phyloP scores from a whole-genome alignment of 2,888 invertebrate genomes.

The Ctena decussata region DNA sequence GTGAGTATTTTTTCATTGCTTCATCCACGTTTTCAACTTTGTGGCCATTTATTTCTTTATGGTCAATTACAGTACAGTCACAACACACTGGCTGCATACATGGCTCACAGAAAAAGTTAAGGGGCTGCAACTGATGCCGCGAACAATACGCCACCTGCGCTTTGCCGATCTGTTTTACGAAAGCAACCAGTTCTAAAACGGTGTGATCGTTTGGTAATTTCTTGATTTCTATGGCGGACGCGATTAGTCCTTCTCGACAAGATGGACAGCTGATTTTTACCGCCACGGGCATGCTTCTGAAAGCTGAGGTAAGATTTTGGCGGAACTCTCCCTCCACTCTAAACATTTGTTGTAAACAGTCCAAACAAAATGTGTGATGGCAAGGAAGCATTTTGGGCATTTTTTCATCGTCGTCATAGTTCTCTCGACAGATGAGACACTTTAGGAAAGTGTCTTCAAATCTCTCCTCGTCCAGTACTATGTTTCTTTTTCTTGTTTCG shows the following conservation, averaged over 20 bases:
- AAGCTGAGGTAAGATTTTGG: slow-evolving; percentile 80
- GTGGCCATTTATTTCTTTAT: slow-evolving; percentile 81
- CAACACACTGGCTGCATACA: slow-evolving; percentile 83
- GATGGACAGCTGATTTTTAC: slow-evolving; percentile 83
- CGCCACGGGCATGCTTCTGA: slow-evolving; percentile 81
- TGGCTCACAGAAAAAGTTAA: slow-evolving; percentile 85
- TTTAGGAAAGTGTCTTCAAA: slow-evolving; percentile 84
- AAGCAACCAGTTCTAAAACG: slow-evolving; percentile 79
- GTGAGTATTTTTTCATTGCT: slow-evolving; percentile 82
- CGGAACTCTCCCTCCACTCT: slow-evolving; percentile 83
- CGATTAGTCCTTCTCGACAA: slow-evolving; percentile 80
- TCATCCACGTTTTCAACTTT: slow-evolving; percentile 82
- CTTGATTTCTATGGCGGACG: slow-evolving; percentile 79
- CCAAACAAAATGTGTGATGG: slow-evolving; percentile 86
- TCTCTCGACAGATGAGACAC: slow-evolving; percentile 86
- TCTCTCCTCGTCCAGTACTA: slow-evolving; percentile 82
- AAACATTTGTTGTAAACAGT: slow-evolving; percentile 85
- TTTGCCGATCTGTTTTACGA: slow-evolving; percentile 77
- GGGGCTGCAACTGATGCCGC: slow-evolving; percentile 82
- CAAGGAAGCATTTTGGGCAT: slow-evolving; percentile 86
- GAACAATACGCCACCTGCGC: slow-evolving; percentile 80
- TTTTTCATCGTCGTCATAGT: slow-evolving; percentile 85
- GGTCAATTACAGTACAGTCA: slow-evolving; percentile 83
- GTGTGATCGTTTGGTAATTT: slow-evolving; percentile 83
- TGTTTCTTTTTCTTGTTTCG: slow-evolving; percentile 72